Evolutionary conservation across 2,888 invertebrate species (phyloP), one percentile per base, ranked within the genome.

Genomic region (Microchrysa polita): DNA sequence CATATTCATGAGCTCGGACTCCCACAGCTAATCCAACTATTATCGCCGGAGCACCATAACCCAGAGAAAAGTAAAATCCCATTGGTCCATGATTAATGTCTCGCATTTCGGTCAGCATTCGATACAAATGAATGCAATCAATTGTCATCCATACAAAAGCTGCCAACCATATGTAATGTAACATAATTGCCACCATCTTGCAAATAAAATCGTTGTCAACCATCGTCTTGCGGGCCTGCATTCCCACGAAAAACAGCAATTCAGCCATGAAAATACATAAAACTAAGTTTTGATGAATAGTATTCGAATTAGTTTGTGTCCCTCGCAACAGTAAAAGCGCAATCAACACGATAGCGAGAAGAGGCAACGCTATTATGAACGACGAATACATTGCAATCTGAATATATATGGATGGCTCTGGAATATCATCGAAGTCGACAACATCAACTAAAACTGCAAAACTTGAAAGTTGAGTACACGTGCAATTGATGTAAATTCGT

Each of bases 71-170:
- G 83, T 95, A 97, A 82, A 97, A 95, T 74, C 90, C 88, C 92
- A 97, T 94, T 44, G 94, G 93, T 4, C 96, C 97, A 83, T 96
- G 95, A 87, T 98, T 97, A 63, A 98, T 96, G 84, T 97, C 97
- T 2, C 97, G 88, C 88, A 97, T 93, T 86, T 97, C 97, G 1
- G 96, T 95, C 78, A 98, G 86, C 91, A 97, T 94, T 60, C 98
- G 89, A 81, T 97, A 95, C 74, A 97, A 87, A 85, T 98, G 97
- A 79, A 97, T 89, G 40, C 95, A 94, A 84, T 96, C 96, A 72
- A 96, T 93, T 78, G 97, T 90, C 79, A 93, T 90, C 98, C 98
- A 98, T 20, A 92, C 92, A 81, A 97, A 94, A 14, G 95, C 92
- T 34, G 92, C 90, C 81, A 97, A 86, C 94, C 96, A 97, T 82